Base-by-base conservation (phyloP, 1,140 invertebrate genomes). In the Phymorhynchus buccinoides region DNA sequence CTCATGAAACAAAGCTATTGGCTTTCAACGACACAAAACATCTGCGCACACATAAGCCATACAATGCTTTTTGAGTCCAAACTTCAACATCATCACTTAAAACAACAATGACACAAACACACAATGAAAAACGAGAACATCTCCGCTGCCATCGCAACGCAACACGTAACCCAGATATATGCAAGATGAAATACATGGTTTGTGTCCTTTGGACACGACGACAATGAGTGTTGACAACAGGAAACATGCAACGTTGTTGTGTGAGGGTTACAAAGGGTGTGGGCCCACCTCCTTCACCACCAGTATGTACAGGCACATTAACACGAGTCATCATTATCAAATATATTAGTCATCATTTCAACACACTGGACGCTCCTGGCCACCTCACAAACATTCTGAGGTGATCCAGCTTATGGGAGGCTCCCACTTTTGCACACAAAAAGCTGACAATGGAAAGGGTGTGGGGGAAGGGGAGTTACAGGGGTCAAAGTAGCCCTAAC, bases 281-380 rank as follows among this genome's bases (percentile, higher is more conserved):
- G n/a, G n/a, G n/a, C 14, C 14, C 16, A 75, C 37, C 1, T 12
- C 0, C 3, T 35, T 37, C 2, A 75, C 18, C 18, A 35, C 73
- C 32, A 7, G 6, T 75, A 75, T 75, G 73, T 75, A 75, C 73
- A 75, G 32, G 35, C 73, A 75, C 32, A 62, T 62, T 48, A 18
- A 48, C 44, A 48, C 44, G 6, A 18, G 7, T 9, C 6, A 22
- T 62, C 73, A 75, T 75, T 71, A 75, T 75, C 73, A 75, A 75
- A 75, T 75, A 75, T 75, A 75, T 16, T 66, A 16, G n/a, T n/a
- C n/a, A n/a, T 75, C 37, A 27, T 75, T 37, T 37, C 27, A 27
- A 41, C 68, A 37, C 37, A 75, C 32, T 30, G 37, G 42, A 75
- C 18, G 37, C 18, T 22, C 3, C n/a, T 14, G 62, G 18, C 68